phyloP scores from a whole-genome alignment of 2,113 vertebrate genomes.

The Indicator maculatus region DNA sequence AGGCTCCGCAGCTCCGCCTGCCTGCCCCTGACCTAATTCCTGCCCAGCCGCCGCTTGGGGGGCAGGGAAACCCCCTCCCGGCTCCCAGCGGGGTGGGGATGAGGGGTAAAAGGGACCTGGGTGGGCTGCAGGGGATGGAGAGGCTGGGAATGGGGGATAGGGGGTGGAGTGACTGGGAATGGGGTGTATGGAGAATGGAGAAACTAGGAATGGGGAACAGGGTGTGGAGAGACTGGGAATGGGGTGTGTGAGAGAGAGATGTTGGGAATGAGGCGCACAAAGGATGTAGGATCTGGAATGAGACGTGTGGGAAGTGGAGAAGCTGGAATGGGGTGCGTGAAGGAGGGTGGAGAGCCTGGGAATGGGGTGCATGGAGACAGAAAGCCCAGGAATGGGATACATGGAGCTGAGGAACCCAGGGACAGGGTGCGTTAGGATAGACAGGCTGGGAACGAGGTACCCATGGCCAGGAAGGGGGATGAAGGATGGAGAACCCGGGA shows the following conservation, averaged over 20 bases:
- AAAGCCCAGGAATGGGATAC: background rate
- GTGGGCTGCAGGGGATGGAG: background rate
- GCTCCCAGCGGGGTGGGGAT: rapidly evolving
- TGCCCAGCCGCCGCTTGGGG: background rate
- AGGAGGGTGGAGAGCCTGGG: background rate
- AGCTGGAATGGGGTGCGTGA: no score
- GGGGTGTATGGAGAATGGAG: background rate
- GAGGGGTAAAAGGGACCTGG: background rate
- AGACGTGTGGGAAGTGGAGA: background rate
- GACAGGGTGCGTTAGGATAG: no score
- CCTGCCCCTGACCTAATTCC: conserved; percentile 62
- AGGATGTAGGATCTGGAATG: background rate
- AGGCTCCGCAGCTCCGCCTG: background rate
- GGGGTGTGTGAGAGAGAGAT: background rate
- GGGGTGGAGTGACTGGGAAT: background rate
- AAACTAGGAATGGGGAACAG: background rate
- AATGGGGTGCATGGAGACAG: background rate
- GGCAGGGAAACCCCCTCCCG: background rate
- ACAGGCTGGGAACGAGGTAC: no score
- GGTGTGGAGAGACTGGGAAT: background rate
- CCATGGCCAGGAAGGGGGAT: background rate
- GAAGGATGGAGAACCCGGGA: background rate
- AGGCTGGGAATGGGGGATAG: background rate
- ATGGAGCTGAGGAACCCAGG: background rate
- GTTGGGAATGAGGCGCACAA: no score